These are phyloP conservation scores for Operophtera brumata DNA, from an alignment of 2,888 invertebrate species.

Conservation along the genomic window DNA sequence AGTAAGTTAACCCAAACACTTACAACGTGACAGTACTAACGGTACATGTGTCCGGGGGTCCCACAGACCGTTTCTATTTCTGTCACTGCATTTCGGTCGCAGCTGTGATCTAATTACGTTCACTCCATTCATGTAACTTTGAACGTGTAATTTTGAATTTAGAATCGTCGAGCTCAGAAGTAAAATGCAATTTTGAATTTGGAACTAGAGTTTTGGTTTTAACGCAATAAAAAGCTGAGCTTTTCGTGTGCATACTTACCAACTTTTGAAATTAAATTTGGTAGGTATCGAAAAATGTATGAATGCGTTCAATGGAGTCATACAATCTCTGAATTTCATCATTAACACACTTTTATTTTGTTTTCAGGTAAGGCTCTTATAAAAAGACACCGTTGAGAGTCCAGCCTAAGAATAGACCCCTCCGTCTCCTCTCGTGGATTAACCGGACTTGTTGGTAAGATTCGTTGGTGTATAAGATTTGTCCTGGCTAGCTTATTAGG, in stretches of 20 bases:
- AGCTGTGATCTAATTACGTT: constrained; percentile 34
- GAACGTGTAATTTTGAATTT: constrained; percentile 20
- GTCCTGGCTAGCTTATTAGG: too few relatives aligned
- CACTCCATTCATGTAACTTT: constrained; percentile 26
- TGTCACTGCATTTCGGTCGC: constrained; percentile 30
- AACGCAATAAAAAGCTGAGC: not conserved
- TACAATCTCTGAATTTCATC: constrained; percentile 2
- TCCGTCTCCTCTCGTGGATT: too few relatives aligned
- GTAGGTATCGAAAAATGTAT: too few relatives aligned
- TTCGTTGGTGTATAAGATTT: too few relatives aligned
- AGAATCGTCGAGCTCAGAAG: not conserved
- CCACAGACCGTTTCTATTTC: constrained; percentile 26
- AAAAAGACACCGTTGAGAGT: not conserved
- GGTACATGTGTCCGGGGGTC: constrained; percentile 28
- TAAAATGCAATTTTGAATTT: constrained; percentile 3
- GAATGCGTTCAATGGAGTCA: too few relatives aligned
- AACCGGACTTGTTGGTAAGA: too few relatives aligned
- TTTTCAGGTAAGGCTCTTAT: constrained; percentile 17
- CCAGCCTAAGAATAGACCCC: too few relatives aligned
- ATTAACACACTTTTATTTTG: constrained; percentile 20
- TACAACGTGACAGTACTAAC: constrained; percentile 15
- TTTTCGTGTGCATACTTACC: too few relatives aligned
- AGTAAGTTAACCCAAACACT: constrained; percentile 13
- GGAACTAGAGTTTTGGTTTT: not conserved
- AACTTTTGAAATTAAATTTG: too few relatives aligned